These are phyloP conservation scores for Phalacrocorax brasilianus DNA, from an alignment of 2,113 vertebrate genomes.

Conservation along the genomic window DNA sequence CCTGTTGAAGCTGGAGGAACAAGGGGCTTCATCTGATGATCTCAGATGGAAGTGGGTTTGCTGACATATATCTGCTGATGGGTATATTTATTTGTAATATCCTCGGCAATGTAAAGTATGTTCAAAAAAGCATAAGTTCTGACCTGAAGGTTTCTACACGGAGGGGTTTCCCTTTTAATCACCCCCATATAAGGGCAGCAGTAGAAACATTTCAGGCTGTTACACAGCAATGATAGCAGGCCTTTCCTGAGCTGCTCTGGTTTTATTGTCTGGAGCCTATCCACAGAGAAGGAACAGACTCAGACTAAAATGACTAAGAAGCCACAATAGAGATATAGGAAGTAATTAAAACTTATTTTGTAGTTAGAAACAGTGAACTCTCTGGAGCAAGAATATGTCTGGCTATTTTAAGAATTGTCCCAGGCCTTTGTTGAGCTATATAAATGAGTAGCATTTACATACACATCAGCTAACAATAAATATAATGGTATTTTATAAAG, in stretches of 20 bases:
- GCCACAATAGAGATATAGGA: background rate
- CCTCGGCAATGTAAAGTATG: background rate
- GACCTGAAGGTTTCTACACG: background rate
- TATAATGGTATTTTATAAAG: background rate
- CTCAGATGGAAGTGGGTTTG: background rate
- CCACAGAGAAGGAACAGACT: background rate
- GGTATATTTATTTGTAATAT: background rate
- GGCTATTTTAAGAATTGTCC: background rate
- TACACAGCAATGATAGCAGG: background rate
- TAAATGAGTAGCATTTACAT: background rate
- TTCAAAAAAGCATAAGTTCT: background rate
- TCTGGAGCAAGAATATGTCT: background rate
- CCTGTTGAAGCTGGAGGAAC: background rate
- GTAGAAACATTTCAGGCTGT: background rate
- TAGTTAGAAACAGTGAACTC: background rate
- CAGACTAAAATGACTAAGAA: background rate
- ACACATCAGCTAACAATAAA: background rate
- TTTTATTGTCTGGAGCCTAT: background rate
- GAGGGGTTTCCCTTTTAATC: background rate
- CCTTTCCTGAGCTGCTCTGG: background rate
- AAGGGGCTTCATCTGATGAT: background rate
- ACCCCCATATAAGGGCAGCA: background rate
- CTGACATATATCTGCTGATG: background rate
- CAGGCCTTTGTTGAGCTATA: background rate
- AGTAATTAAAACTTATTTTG: background rate